Percentiles rank a stretch among this genome's conserved stretches.
Evolutionary conservation across 1,140 invertebrate species (phyloP).

Genomic region (Drosophila parvula): DNA sequence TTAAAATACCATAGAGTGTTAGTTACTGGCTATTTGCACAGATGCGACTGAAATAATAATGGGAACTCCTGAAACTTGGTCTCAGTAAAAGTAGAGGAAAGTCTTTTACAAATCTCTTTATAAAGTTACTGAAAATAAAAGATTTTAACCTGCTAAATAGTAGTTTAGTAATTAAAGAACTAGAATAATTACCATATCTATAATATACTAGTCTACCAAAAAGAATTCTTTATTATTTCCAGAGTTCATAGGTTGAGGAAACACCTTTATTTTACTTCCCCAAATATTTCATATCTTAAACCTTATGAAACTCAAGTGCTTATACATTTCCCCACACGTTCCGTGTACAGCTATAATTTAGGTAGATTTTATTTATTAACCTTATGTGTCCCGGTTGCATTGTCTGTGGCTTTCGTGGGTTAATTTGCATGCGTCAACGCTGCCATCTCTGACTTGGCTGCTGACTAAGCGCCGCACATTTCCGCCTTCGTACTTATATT

Average conservation of each 20-base stretch:
- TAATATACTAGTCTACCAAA: background rate
- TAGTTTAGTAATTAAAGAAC: too few species aligned
- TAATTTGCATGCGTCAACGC: constrained; percentile 73
- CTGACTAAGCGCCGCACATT: constrained; percentile 70
- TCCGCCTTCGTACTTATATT: constrained; percentile 60
- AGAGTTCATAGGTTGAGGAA: background rate
- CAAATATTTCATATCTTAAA: background rate
- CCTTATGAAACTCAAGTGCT: background rate
- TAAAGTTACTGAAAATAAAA: background rate
- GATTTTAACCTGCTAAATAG: background rate
- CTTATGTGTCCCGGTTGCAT: constrained; percentile 36
- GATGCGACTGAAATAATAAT: constrained; percentile 4
- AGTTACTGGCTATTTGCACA: constrained; percentile 55
- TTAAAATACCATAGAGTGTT: constrained; percentile 58
- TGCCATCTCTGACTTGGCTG: constrained; percentile 26
- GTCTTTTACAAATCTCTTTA: background rate
- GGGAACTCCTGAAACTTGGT: background rate
- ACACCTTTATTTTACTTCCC: background rate
- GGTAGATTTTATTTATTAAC: constrained; percentile 66
- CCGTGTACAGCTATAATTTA: constrained; percentile 22
- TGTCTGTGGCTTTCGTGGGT: constrained; percentile 47
- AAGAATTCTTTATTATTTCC: background rate
- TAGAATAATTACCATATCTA: too few species aligned
- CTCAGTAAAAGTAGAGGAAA: background rate
- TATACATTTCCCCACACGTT: background rate